Conservation (phyloP, 2,888 invertebrate species). For the Odontocolon sp. region DNA sequence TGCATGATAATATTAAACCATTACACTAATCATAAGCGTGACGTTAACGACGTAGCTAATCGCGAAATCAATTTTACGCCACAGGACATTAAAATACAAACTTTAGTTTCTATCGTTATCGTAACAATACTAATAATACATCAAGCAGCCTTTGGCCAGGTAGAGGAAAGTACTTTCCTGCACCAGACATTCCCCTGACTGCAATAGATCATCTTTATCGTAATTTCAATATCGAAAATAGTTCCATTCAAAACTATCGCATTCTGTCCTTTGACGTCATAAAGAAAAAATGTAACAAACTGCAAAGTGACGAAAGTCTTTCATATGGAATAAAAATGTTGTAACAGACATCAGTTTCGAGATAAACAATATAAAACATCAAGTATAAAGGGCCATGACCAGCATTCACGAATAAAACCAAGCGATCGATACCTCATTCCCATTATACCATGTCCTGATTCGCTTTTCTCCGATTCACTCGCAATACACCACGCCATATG, state of each 20-base stretch:
- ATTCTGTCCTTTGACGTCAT: background rate
- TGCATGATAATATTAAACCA: no score
- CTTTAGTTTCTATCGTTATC: background rate
- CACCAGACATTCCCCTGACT: background rate
- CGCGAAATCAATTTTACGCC: background rate
- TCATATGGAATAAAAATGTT: background rate
- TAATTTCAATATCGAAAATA: slow-evolving; percentile 6
- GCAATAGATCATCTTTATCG: background rate
- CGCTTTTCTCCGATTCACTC: slow-evolving; percentile 25
- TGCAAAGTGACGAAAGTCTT: background rate
- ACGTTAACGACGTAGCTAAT: no score
- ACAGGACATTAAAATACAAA: background rate
- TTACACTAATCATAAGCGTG: no score
- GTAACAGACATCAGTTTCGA: background rate
- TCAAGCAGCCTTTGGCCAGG: background rate
- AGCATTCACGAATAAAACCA: slow-evolving; percentile 39
- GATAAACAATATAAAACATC: background rate
- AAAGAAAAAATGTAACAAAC: background rate
- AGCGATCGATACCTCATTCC: slow-evolving; percentile 40
- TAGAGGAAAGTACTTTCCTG: no score
- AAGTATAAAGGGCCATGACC: background rate
- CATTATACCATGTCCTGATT: slow-evolving; percentile 23
- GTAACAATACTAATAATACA: slow-evolving; percentile 8
- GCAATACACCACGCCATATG: background rate
- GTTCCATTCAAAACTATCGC: background rate